A percentile compares a stretch with the other conserved stretches of the same genome.
Evolutionary conservation across 1,140 invertebrate species (phyloP).

Genomic region (Uloborus diversus): DNA sequence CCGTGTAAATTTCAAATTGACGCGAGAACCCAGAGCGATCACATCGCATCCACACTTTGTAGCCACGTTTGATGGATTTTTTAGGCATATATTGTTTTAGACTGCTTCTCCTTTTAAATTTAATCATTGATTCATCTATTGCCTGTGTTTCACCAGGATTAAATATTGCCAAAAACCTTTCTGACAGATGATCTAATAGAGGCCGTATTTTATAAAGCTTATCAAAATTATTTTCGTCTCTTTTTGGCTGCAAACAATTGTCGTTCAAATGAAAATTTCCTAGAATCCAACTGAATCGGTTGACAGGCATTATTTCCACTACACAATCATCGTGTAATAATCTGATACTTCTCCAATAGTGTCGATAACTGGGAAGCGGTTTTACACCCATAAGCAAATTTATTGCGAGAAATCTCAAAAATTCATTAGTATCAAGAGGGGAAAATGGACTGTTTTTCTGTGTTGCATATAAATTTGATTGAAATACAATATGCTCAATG

Average conservation of each 20-base stretch:
- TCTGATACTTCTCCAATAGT: background rate
- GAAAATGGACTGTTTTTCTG: background rate
- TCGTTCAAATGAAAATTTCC: background rate
- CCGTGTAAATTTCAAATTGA: background rate
- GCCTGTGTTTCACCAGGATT: background rate
- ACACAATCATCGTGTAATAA: background rate
- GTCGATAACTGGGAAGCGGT: background rate
- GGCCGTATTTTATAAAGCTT: background rate
- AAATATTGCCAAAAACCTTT: background rate
- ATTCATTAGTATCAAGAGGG: background rate
- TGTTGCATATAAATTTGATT: background rate
- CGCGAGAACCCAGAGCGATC: background rate
- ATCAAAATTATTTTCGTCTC: background rate
- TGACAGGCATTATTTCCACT: background rate
- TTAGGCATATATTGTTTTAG: constrained; percentile 2
- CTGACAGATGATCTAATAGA: background rate
- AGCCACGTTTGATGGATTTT: background rate
- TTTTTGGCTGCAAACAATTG: background rate
- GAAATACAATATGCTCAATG: background rate
- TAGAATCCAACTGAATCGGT: background rate
- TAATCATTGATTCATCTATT: background rate
- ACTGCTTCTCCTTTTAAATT: background rate
- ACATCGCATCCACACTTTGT: background rate
- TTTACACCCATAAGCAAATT: background rate
- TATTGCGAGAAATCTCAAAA: background rate